Evolutionary conservation across 2,113 vertebrate genomes (phyloP).

Genomic region (Galeopterus variegatus): DNA sequence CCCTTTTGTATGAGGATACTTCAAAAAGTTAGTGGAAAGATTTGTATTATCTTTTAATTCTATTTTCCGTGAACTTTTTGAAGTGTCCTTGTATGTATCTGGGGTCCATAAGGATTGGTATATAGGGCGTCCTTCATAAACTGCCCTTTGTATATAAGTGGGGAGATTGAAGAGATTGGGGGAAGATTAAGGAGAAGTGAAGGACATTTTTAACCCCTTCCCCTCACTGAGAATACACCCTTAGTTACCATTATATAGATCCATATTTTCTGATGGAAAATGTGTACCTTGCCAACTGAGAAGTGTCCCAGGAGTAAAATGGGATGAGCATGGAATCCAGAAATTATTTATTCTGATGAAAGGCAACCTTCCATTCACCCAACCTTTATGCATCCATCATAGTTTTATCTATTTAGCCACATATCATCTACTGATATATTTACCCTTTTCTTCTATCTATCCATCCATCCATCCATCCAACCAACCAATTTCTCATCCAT

Average conservation of each 20-base stretch:
- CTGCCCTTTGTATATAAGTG: not conserved
- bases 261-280: not conserved
- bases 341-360: not conserved
- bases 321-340: not conserved
- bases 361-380: not conserved
- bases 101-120: not conserved
- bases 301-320: not conserved
- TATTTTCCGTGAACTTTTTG: no score
- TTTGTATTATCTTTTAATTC: no score
- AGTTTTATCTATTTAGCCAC: not conserved
- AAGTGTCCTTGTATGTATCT: not conserved
- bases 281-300: no score
- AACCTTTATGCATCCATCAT: not conserved
- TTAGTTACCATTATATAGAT: not conserved
- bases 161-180: not conserved
- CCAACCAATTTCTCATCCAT: not conserved
- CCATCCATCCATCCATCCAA: not conserved
- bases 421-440: not conserved
- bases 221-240: not conserved
- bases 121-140: not conserved
- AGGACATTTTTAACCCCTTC: not conserved
- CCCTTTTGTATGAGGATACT: not conserved
- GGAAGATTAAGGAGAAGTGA: not conserved
- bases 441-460: not conserved
- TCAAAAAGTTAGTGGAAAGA: no score